Conservation (phyloP, 2,113 vertebrate species). For the Spheniscus mendiculus region DNA sequence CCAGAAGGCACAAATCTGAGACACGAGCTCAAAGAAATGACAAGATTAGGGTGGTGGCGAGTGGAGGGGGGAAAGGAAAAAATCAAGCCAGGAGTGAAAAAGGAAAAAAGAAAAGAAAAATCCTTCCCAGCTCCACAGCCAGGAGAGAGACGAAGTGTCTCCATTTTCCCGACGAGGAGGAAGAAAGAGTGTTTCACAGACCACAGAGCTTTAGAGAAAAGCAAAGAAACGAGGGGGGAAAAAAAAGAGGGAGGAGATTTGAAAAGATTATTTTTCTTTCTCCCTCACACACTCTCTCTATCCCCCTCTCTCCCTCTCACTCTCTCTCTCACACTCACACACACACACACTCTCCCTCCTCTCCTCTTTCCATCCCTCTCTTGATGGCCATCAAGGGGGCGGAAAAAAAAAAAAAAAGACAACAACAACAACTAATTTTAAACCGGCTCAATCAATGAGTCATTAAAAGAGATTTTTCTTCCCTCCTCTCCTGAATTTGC, state of each 20-base stretch:
- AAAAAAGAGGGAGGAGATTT: constrained; percentile 79
- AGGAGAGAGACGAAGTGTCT: constrained; percentile 66
- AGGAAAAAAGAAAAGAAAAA: constrained; percentile 60
- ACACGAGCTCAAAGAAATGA: constrained; percentile 8
- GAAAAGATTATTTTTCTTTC: constrained; percentile 79
- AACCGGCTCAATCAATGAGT: constrained; percentile 82
- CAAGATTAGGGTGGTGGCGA: neutral
- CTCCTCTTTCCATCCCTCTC: constrained; percentile 71
- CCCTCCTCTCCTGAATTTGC: constrained; percentile 74
- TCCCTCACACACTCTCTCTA: constrained; percentile 73
- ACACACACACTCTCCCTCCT: constrained; percentile 63
- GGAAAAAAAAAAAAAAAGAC: constrained; percentile 53
- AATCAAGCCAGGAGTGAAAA: constrained; percentile 49
- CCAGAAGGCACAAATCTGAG: constrained; percentile 38
- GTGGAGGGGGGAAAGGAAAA: neutral
- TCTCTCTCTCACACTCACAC: constrained; percentile 63
- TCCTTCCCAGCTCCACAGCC: constrained; percentile 50
- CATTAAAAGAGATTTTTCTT: constrained; percentile 78
- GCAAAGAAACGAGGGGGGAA: constrained; percentile 70
- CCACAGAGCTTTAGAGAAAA: constrained; percentile 73
- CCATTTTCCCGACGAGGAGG: constrained; percentile 75
- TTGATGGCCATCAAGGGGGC: constrained; percentile 69
- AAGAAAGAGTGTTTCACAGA: constrained; percentile 70
- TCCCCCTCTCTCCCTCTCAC: constrained; percentile 74
- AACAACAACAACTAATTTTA: constrained; percentile 76